Base-by-base conservation (phyloP, 92 coral and sea anemone genomes). In the Parazoanthus darwini region DNA sequence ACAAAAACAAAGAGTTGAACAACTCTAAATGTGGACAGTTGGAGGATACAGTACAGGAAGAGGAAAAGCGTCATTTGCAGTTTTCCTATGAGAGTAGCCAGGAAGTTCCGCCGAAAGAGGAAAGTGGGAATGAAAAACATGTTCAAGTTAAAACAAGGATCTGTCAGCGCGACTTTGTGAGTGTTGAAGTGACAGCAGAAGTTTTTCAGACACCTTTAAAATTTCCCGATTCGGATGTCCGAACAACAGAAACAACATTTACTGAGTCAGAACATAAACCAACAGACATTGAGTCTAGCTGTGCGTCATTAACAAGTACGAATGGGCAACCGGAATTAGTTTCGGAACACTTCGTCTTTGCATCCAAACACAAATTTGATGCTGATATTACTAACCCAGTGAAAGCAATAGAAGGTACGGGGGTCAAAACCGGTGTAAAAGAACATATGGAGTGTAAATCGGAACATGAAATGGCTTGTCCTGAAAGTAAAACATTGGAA, bases 151-250 rank as follows among this genome's bases (percentile, higher is more conserved):
- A 66, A 22, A 66, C 26, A 22, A 25, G 8, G 72, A 25, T 72
- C 16, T 72, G 77, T 29, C 38, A 72, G 37, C 5, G 38, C 13
- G 43, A 26, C 14, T 72, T 26, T 72, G 37, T 42, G 37, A 72
- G 77, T 25, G 37, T 26, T 35, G 77, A 72, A 25, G 33, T 10
- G 43, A 72, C 36, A 0, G 38, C 33, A 72, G 77, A 72, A 37
- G 42, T 42, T 29, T 8, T 72, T 72, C 77, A 72, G 77, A 33
- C 33, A 72, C 77, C 37, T 72, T 11, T 5, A 29, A 8, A 18
- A 35, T 72, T 35, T 72, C 38, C 77, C 38, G 77, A 72, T 14
- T 72, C 77, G 38, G 77, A 72, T 72, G 33, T 72, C 38, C 77
- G 37, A 37, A 72, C 77, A 33, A 29, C 51, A 46, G 51, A 46